phyloP scores from a whole-genome alignment of 2,113 vertebrate species.

The Taxidea taxus region DNA sequence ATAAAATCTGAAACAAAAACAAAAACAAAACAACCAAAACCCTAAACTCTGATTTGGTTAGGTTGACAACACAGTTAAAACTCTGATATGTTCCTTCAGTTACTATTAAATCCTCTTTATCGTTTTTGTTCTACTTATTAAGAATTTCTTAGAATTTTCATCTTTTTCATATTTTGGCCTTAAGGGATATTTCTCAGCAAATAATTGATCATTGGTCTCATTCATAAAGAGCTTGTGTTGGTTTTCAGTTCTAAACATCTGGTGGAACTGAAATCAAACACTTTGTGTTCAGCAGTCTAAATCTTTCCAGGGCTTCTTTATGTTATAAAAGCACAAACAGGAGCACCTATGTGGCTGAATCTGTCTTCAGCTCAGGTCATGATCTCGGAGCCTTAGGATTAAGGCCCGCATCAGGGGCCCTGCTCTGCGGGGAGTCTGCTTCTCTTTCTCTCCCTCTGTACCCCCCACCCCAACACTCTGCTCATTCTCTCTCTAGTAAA shows the following conservation, averaged over 20 bases:
- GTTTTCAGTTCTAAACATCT: neutral
- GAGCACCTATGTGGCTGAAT: neutral
- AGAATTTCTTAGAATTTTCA: neutral
- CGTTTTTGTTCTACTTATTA: slow-evolving; percentile 4
- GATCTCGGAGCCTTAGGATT: neutral
- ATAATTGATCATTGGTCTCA: neutral
- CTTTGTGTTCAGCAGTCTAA: neutral
- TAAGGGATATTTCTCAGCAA: slow-evolving; percentile 8
- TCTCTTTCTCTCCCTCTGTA: neutral
- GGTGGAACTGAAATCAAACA: neutral
- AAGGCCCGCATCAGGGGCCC: neutral
- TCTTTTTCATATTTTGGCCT: neutral
- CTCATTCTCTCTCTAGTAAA: neutral
- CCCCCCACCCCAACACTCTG: neutral
- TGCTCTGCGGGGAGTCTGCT: neutral
- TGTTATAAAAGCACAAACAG: neutral
- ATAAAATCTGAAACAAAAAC: neutral
- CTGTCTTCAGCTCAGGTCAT: neutral
- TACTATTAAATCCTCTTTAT: slow-evolving; percentile 32
- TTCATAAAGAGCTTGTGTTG: neutral
- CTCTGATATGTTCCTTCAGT: neutral
- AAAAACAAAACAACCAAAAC: neutral
- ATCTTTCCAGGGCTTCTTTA: neutral
- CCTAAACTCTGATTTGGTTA: neutral
- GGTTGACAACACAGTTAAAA: slow-evolving; percentile 20